Percentiles rank a stretch among this genome's conserved stretches.
Conservation (phyloP, 2,797 vertebrate genomes). For the Dipus sagitta region DNA sequence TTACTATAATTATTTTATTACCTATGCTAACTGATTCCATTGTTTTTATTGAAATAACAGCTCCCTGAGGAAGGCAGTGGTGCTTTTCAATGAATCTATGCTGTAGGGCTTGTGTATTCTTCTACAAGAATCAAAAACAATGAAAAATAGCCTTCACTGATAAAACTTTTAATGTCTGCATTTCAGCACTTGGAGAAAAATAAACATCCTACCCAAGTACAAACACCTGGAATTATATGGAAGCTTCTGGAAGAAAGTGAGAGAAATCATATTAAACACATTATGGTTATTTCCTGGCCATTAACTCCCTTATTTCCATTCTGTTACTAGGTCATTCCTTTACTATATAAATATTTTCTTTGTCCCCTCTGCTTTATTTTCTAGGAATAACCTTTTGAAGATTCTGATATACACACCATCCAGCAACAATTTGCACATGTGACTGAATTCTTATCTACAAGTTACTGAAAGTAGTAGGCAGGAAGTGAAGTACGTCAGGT, state of each 20-base stretch:
- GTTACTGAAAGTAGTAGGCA: not conserved
- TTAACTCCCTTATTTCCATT: not conserved
- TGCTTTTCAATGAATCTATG: slow-evolving; percentile 84
- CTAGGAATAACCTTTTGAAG: not conserved
- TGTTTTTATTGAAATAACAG: slow-evolving; percentile 88
- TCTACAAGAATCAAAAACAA: slow-evolving; percentile 84
- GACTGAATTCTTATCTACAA: not conserved
- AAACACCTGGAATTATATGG: slow-evolving; percentile 77
- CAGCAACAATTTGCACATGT: not conserved
- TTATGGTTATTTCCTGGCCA: slow-evolving; percentile 75
- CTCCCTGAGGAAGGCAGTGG: slow-evolving; percentile 84
- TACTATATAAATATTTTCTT: not conserved
- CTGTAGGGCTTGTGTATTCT: slow-evolving; percentile 81
- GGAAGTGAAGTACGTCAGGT: not conserved
- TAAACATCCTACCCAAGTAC: slow-evolving; percentile 65
- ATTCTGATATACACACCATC: not conserved
- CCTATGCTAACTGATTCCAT: slow-evolving; percentile 89
- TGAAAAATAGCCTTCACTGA: slow-evolving; percentile 85
- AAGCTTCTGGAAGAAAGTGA: slow-evolving; percentile 65
- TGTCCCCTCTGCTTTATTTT: not conserved
- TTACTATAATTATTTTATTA: slow-evolving; percentile 90
- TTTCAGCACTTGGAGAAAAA: slow-evolving; percentile 67
- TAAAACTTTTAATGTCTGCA: slow-evolving; percentile 72
- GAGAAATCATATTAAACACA: slow-evolving; percentile 75
- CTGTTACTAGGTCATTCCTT: not conserved